Conservation (phyloP, 2,113 vertebrate genomes). For the Euleptes europaea region DNA sequence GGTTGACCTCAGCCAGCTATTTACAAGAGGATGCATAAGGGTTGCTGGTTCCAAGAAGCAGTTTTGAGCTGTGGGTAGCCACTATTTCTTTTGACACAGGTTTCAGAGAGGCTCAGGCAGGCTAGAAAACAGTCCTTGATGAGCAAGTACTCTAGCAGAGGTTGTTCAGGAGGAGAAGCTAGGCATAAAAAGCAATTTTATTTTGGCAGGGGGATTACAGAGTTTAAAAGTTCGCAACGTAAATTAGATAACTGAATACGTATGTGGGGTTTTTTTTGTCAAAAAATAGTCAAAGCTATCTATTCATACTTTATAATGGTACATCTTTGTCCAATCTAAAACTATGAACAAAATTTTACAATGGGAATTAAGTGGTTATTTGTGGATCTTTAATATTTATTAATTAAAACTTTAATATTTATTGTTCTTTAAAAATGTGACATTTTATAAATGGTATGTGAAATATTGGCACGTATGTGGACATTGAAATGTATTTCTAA, state of each 20-base stretch:
- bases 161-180: neutral
- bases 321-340: neutral
- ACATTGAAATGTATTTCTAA: neutral
- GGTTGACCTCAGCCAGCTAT: constrained; percentile 63
- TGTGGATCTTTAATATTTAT: too few species aligned
- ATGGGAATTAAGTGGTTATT: neutral
- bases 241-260: neutral
- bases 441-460: neutral
- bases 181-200: neutral
- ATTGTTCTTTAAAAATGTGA: too few species aligned
- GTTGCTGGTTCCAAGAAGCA: neutral
- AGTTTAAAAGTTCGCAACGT: neutral
- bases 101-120: fast-evolving
- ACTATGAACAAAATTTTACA: neutral
- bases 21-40: fast-evolving
- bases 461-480: neutral
- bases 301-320: neutral
- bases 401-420: neutral
- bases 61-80: neutral
- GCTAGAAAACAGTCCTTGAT: neutral
- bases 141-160: neutral
- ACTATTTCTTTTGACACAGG: fast-evolving
- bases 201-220: neutral
- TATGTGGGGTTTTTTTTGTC: neutral
- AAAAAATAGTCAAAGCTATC: neutral